Evolutionary conservation across 2,797 vertebrate genomes (phyloP).

Genomic region (Spinibarbus caldwelli): DNA sequence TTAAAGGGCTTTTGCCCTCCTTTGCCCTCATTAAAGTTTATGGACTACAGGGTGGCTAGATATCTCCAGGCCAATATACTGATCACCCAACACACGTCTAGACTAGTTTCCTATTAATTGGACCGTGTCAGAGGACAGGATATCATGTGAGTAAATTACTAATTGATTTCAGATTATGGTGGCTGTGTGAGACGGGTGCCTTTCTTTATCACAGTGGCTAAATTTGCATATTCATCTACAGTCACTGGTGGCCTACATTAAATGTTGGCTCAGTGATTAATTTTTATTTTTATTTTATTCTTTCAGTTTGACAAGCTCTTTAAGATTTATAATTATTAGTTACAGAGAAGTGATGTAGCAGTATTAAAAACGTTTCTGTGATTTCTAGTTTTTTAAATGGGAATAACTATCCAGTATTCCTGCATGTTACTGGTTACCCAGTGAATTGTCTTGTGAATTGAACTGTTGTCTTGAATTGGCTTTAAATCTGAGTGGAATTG

Average conservation of each 20-base stretch:
- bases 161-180: conserved; percentile 52
- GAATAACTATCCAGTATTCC: not conserved
- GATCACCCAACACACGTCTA: conserved; percentile 62
- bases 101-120: conserved; percentile 40
- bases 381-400: too few relatives aligned
- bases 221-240: not conserved
- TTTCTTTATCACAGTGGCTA: not conserved
- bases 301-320: not conserved
- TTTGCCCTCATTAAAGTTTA: conserved; percentile 71
- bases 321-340: not conserved
- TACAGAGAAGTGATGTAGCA: not conserved
- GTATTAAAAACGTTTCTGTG: too few relatives aligned
- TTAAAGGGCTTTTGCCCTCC: conserved; percentile 29
- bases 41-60: conserved; percentile 64
- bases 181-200: not conserved
- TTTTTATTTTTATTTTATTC: too few relatives aligned
- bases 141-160: conserved; percentile 46
- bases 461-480: not conserved
- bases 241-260: not conserved
- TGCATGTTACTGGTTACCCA: not conserved
- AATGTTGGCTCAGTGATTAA: not conserved
- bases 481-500: not conserved
- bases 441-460: not conserved
- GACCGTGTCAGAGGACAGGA: conserved; percentile 42
- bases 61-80: conserved; percentile 67